phyloP scores from a whole-genome alignment of 2,797 vertebrate genomes.

The Yasuhikotakia modesta region DNA sequence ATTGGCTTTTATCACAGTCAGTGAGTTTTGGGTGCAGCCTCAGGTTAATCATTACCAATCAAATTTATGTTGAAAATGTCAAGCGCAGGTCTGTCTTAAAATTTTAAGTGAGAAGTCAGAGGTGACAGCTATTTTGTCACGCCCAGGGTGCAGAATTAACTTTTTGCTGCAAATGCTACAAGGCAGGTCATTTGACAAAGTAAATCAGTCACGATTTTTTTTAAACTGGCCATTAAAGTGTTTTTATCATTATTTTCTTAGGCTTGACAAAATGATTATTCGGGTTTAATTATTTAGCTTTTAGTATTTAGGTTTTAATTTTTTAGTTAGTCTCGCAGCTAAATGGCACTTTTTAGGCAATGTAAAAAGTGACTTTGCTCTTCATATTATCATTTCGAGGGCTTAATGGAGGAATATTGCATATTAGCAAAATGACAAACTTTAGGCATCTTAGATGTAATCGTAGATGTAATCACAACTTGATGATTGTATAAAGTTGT shows the following conservation, averaged over 20 bases:
- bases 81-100: conserved; percentile 6
- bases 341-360: too few species aligned
- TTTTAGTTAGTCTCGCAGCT: too few species aligned
- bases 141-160: background rate
- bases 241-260: background rate
- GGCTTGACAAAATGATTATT: too few species aligned
- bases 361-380: too few species aligned
- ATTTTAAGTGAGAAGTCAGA: conserved; percentile 2
- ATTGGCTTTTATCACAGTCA: conserved; percentile 49
- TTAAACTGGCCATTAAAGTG: background rate
- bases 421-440: too few species aligned
- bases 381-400: too few species aligned
- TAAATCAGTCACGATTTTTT: background rate
- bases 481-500: too few species aligned
- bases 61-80: conserved; percentile 21
- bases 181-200: background rate
- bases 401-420: too few species aligned
- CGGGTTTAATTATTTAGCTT: too few species aligned
- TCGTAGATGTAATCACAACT: too few species aligned
- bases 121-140: background rate
- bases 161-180: background rate
- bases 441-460: too few species aligned
- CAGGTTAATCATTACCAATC: conserved; percentile 42
- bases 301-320: too few species aligned
- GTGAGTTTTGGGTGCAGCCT: conserved; percentile 46